Evolutionary conservation across 2,113 vertebrate species (phyloP).

Genomic region (Gymnarchus niloticus): DNA sequence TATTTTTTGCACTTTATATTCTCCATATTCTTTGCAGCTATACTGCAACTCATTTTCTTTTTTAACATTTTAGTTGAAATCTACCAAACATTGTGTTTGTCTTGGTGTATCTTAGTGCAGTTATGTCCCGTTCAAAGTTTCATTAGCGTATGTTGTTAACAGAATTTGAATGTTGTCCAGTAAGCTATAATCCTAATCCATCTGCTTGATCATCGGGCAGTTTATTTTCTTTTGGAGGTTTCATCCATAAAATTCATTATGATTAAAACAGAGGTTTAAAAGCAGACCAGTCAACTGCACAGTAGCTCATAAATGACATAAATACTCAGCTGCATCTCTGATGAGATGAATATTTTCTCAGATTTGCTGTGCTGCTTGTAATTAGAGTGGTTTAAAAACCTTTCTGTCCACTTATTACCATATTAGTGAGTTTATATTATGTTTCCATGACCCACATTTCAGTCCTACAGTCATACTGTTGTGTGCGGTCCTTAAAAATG

Average conservation of each 20-base stretch:
- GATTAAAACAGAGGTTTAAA: not conserved
- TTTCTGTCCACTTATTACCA: slow-evolving; percentile 34
- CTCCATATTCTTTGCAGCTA: no score
- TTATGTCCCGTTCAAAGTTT: not conserved
- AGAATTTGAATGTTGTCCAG: not conserved
- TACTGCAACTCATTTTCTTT: no score
- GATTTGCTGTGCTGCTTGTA: not conserved
- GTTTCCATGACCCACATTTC: slow-evolving; percentile 37
- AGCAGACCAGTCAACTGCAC: not conserved
- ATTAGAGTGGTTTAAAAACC: slow-evolving; percentile 25
- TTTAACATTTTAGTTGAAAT: not conserved
- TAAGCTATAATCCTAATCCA: not conserved
- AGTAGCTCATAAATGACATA: not conserved
- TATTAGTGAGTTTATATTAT: slow-evolving; percentile 14
- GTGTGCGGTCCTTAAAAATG: slow-evolving; percentile 35
- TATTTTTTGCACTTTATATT: no score
- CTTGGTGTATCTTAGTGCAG: not conserved
- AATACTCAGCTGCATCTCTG: not conserved
- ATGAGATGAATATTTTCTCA: not conserved
- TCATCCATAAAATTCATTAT: not conserved
- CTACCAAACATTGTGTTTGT: not conserved
- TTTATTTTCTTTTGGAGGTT: not conserved
- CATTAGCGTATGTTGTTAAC: not conserved
- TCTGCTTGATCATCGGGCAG: not conserved
- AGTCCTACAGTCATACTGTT: slow-evolving; percentile 29